Percentiles rank a stretch among this genome's conserved stretches.
Evolutionary conservation across 2,797 vertebrate species (phyloP).

Genomic region (Scleropages formosus): DNA sequence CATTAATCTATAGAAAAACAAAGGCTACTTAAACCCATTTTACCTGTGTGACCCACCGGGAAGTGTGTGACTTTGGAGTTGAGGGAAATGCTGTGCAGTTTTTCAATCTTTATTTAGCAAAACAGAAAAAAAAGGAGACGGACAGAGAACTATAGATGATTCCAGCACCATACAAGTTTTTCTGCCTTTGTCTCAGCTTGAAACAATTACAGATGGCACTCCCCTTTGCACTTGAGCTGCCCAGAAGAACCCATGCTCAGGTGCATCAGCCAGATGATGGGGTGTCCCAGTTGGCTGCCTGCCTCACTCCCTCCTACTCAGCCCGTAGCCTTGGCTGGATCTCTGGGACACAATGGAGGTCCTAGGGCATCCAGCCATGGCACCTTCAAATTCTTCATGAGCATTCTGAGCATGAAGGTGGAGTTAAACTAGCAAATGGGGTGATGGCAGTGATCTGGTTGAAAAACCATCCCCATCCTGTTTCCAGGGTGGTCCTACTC

Average conservation of each 20-base stretch:
- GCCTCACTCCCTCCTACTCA: not conserved
- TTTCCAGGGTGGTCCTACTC: too few relatives aligned
- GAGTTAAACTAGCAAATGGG: too few relatives aligned
- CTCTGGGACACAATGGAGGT: not conserved
- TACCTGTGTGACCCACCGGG: not conserved
- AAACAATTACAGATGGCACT: not conserved
- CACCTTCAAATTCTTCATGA: too few relatives aligned
- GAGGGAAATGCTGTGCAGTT: not conserved
- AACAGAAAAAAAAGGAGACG: too few relatives aligned
- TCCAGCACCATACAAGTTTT: not conserved
- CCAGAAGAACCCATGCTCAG: not conserved
- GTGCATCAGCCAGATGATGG: not conserved
- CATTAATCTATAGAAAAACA: not conserved
- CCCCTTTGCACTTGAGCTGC: constrained; percentile 5
- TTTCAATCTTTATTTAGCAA: not conserved
- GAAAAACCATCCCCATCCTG: too few relatives aligned
- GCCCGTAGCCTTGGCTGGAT: not conserved
- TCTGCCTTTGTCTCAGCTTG: not conserved
- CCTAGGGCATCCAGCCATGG: too few relatives aligned
- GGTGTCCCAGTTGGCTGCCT: not conserved
- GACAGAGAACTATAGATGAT: not conserved
- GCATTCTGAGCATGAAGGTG: too few relatives aligned
- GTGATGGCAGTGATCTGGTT: too few relatives aligned
- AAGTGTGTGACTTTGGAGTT: not conserved
- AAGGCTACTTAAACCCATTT: not conserved